phyloP scores from a whole-genome alignment of 2,113 vertebrate genomes.

The Rhabdornis inornatus region DNA sequence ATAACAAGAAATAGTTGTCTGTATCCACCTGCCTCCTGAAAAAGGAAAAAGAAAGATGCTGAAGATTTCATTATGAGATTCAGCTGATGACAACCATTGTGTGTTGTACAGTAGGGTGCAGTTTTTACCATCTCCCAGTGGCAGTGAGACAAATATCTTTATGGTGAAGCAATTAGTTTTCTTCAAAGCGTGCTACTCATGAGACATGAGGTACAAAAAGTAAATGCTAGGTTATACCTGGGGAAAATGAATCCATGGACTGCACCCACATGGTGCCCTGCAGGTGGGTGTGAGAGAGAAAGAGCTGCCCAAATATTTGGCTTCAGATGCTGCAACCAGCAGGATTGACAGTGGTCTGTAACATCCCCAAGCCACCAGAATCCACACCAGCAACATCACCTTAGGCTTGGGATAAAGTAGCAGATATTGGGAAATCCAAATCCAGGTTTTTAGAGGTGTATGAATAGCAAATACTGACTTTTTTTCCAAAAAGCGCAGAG shows the following conservation, averaged over 20 bases:
- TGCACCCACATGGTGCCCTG: neutral
- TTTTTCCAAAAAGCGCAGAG: neutral
- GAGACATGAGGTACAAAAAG: neutral
- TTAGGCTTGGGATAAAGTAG: neutral
- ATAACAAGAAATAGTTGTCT: neutral
- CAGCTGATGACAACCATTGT: neutral
- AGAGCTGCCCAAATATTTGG: neutral
- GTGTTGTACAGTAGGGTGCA: neutral
- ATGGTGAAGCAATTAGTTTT: neutral
- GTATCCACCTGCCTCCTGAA: neutral
- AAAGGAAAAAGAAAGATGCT: neutral
- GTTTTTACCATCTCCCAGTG: neutral
- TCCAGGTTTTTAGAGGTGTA: neutral
- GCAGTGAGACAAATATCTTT: neutral
- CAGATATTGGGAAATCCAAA: neutral
- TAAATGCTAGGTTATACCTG: neutral
- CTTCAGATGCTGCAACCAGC: neutral
- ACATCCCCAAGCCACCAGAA: accelerated
- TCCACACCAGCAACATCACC: accelerated
- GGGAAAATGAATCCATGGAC: neutral
- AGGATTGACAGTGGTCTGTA: accelerated
- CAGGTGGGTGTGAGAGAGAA: neutral
- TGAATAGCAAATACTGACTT: neutral
- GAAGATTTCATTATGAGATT: neutral
- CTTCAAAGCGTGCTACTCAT: neutral